Evolutionary conservation across 64 coral and sea anemone genomes (phyloP), one percentile per base, ranked within the genome.

Genomic region (Trachythela sp.): DNA sequence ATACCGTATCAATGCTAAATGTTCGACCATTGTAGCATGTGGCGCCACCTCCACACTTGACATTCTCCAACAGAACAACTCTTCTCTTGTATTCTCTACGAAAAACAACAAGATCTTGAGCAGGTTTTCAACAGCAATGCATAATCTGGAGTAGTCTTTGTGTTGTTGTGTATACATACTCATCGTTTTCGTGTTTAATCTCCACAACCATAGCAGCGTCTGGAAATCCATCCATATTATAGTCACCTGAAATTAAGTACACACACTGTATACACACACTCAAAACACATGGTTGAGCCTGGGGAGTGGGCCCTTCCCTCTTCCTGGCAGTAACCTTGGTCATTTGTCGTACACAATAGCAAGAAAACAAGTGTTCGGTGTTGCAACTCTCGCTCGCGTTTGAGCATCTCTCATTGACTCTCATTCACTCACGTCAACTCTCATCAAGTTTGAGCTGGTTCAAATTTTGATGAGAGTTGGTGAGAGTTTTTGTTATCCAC

Each of bases 191-290:
- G 84, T 18, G 54, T 39, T 67, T 72, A 0, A 94, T 31, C 31
- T 88, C 48, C 33, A 94, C 32, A 56, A 98, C 92, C 36, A 93
- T 58, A 1, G 94, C 68, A 8, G 88, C 95, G 87, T 98, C 95
- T 85, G 89, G 89, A 36, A 91, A 98, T 20, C 93, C 93, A 89
- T 98, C 95, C 95, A 98, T 92, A 83, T 98, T 91, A 36, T 93
- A 94, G 64, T 98, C 95, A 87, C 95, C 95, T 98, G n/a, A 50
- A 51, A 87, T 39, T 40, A 11, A 20, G 31, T 6, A 48, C n/a
- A n/a, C n/a, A n/a, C n/a, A n/a, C n/a, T n/a, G n/a, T n/a, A n/a
- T n/a, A n/a, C n/a, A n/a, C n/a, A n/a, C n/a, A n/a, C n/a, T n/a
- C n/a, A n/a, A n/a, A n/a, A n/a, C n/a, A n/a, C n/a, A n/a, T n/a